A percentile compares a stretch with the other conserved stretches of the same genome.
phyloP scores from a whole-genome alignment of 2,888 invertebrate genomes.

The Oxyteleia sp. region DNA sequence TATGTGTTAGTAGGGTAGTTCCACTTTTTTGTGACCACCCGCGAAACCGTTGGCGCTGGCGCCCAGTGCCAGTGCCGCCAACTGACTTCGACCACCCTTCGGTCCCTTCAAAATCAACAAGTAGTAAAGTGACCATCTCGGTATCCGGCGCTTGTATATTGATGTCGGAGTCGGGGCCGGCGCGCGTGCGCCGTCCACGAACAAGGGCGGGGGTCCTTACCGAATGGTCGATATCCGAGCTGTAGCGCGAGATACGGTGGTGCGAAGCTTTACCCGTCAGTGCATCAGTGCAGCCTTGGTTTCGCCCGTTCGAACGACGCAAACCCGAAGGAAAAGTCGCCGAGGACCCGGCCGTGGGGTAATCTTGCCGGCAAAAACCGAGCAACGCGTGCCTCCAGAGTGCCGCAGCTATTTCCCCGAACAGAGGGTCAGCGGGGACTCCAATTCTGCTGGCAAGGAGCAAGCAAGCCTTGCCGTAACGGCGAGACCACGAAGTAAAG shows the following conservation, averaged over 20 bases:
- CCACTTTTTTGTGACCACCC: too few relatives aligned
- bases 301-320: constrained; percentile 17
- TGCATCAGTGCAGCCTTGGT: constrained; percentile 76
- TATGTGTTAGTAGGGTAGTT: too few relatives aligned
- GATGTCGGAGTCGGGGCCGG: constrained; percentile 82
- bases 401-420: background rate
- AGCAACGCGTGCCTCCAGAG: background rate
- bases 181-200: constrained; percentile 77
- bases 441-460: background rate
- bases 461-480: constrained; percentile 23
- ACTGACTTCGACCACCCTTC: constrained; percentile 2
- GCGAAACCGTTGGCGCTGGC: too few relatives aligned
- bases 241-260: constrained; percentile 84
- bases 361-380: constrained; percentile 21
- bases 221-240: constrained; percentile 86
- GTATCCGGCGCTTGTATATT: constrained; percentile 78
- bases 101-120: constrained; percentile 66
- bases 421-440: background rate
- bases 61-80: constrained; percentile 1
- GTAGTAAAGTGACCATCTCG: constrained; percentile 59
- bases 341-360: constrained; percentile 9
- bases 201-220: constrained; percentile 83
- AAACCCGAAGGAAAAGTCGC: constrained; percentile 21
- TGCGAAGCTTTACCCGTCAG: constrained; percentile 82
- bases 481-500: background rate